Evolutionary conservation across 2,113 vertebrate genomes (phyloP), one percentile per base, ranked within the genome.

Genomic region (Limnothrissa miodon): DNA sequence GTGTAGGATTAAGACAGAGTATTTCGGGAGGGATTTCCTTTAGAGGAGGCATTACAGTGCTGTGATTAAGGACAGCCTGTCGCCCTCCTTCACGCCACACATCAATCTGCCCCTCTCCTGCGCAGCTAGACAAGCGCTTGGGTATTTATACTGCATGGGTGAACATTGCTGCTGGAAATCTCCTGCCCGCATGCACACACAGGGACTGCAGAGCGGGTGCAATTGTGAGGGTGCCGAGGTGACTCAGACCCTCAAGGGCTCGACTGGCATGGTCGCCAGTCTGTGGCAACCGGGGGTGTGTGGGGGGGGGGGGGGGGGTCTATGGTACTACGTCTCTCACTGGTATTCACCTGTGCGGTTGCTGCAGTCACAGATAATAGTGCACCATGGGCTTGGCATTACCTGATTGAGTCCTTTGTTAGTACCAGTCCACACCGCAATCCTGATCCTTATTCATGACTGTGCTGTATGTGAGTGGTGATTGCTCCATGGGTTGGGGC

Each of bases 131-230:
- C 66, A 74, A 29, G 23, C 25, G 25, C n/a, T n/a, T 62, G 59
- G 25, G 59, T 62, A 29, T 62, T 62, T 29, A 62, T 62, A 62
- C 23, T 62, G 25, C n/a, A 29, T 62, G 59, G 59, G 29, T 62
- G 59, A 29, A 62, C 59, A 29, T n/a, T 62, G 59, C 59, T 62
- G 59, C 59, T 62, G 59, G 59, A 53, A 83, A 90, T 89, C 85
- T 39, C 51, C 3, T 21, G n/a, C 78, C 45, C 42, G 19, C 39
- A 79, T 11, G 2, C 59, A 62, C 59, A 7, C 6, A 29, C n/a
- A 56, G 59, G 1, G 23, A 29, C 51, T 23, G 51, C 51, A 56
- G 19, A 21, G 51, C 42, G 21, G 11, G 46, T 3, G 46, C 19
- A 23, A 56, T 19, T 21, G 19, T 23, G 21, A 56, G 51, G 51